Conservation (phyloP, 2,888 invertebrate genomes). For the Pandemis heparana region DNA sequence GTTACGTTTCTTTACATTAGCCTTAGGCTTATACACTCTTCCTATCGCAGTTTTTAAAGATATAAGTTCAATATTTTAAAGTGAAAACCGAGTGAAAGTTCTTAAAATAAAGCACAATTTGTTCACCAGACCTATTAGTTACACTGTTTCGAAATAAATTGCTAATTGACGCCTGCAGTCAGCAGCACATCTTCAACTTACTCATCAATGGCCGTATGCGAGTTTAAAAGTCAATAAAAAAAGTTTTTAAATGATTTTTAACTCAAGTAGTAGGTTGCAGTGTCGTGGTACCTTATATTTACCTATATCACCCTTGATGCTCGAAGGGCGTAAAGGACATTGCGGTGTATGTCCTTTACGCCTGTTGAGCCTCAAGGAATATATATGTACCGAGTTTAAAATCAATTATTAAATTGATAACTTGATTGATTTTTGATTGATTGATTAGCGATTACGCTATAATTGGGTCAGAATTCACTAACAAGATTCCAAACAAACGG, state of each 20-base stretch:
- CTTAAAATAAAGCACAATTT: slow-evolving; percentile 29
- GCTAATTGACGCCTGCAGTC: slow-evolving; percentile 46
- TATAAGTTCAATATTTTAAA: background rate
- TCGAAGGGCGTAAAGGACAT: no score
- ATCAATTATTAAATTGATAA: no score
- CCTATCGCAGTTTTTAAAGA: background rate
- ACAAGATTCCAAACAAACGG: no score
- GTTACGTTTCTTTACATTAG: background rate
- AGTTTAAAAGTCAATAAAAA: background rate
- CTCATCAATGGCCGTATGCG: slow-evolving; percentile 4
- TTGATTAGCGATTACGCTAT: no score
- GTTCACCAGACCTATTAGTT: slow-evolving; percentile 43
- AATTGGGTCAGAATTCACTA: no score
- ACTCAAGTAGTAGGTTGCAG: background rate
- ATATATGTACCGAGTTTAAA: no score
- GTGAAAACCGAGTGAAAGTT: slow-evolving; percentile 38
- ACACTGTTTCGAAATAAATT: slow-evolving; percentile 53
- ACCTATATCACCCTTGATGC: no score
- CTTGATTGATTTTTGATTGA: no score
- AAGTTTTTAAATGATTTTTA: background rate
- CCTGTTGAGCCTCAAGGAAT: no score
- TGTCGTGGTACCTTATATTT: no score
- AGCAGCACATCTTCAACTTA: background rate
- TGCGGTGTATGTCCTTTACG: no score
- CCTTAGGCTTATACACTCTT: background rate